Evolutionary conservation across 2,888 invertebrate species (phyloP), one percentile per base, ranked within the genome.

Genomic region (Epinotia bilunana): DNA sequence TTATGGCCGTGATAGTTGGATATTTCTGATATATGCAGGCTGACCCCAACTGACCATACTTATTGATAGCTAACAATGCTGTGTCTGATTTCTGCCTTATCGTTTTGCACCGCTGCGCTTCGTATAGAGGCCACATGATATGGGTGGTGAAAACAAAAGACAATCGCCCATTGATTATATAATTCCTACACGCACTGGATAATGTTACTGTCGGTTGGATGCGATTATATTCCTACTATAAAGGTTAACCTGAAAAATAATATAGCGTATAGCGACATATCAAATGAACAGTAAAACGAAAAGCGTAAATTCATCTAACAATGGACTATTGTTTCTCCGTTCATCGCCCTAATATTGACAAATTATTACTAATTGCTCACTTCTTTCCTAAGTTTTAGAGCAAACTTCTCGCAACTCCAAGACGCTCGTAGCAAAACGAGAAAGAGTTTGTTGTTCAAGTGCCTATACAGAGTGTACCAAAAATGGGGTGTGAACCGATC

Each of bases 361-460:
- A 71, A 74, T 74, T 39, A 9, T 23, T 18, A 65, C 64, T 74
- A 70, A 74, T 71, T 70, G 70, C n/a, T 60, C 53, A 64, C 58
- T 72, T 64, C 57, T 49, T 72, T 20, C 13, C 57, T n/a, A 28
- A 58, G 46, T 46, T 71, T 39, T 20, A 71, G 62, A 18, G 49
- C 16, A 33, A 62, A 20, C 9, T 3, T 57, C 57, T 2, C 13
- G 39, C 39, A 68, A 43, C 20, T 55, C 11, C 57, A 69, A 69
- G 28, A 69, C 23, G 33, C 60, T 61, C 60, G 33, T 28, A 18
- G 39, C 3, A 5, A 6, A 71, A 20, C 13, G 53, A 55, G 23
- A 55, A 33, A 71, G 12, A 43, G 23, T 62, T 68, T 28, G 43
- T 62, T 46, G 62, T 62, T 68, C 67, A 57, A 58, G 73, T 55